Base-by-base conservation (phyloP, 1,140 invertebrate genomes). In the Euglossa dilemma region DNA sequence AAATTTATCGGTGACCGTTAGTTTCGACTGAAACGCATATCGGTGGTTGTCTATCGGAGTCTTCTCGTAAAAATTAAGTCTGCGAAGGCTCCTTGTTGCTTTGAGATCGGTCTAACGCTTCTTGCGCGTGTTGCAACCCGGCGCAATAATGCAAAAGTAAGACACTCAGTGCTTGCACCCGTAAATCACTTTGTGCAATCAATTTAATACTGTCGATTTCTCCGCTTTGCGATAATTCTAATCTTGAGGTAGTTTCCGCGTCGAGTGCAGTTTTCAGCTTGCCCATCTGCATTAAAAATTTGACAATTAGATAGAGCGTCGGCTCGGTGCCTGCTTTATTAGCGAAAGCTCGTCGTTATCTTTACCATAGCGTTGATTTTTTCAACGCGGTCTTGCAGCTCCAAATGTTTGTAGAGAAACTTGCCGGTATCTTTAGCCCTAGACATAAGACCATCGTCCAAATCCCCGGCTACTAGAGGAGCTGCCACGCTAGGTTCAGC, bases 111-210 rank as follows among this genome's bases (percentile, higher is more conserved):
- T 95, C 94, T 82, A 94, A 88, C 52, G 93, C 85, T 80, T 96
- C 95, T 76, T 96, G 94, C 28, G 95, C 95, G 83, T 96, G 95
- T 90, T 98, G 97, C 56, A 98, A 93, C 14, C 97, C 97, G 4
- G 97, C 96, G 93, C 97, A 98, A 94, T 97, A 98, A 92, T 98
- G 97, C 84, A 98, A 93, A 96, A 98, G 96, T 52, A 98, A 94
- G 45, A 98, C 96, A 47, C 97, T 97, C 76, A 98, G 92, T 2
- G 97, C 97, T 91, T 97, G 97, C 7, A 97, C 96, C 89, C 97
- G 96, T 84, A 97, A 95, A 90, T 97, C 97, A 45, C 96, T 96
- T 91, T 97, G 95, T 72, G 92, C 94, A 83, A 95, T 95, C 86
- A 95, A 91, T 89, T 95, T 95, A 16, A 94, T 93, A 86, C 94